Evolutionary conservation across 2,113 vertebrate species (phyloP).

Genomic region (Pteronura brasiliensis): DNA sequence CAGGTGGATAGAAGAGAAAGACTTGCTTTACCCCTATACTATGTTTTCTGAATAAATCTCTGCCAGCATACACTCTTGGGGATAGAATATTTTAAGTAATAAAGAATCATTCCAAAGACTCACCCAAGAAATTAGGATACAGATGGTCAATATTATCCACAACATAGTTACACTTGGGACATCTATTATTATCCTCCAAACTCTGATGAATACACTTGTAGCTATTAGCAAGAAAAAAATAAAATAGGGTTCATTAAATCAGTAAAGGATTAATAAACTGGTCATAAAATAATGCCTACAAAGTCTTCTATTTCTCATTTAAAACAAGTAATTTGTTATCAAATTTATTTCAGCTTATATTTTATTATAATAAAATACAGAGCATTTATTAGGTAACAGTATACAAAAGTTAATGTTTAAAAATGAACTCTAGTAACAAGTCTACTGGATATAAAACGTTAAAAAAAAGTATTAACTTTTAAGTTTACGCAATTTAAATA

Average conservation of each 20-base stretch:
- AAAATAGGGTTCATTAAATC: slow-evolving; percentile 64
- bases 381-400: not conserved
- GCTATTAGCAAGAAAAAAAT: slow-evolving; percentile 80
- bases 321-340: not conserved
- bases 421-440: slow-evolving; percentile 39
- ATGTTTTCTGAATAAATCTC: slow-evolving; percentile 18
- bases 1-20: not conserved
- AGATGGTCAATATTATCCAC: slow-evolving; percentile 99
- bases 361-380: not conserved
- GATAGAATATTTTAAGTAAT: not conserved
- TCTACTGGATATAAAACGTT: not conserved
- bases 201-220: slow-evolving; percentile 99
- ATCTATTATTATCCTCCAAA: slow-evolving; percentile 98
- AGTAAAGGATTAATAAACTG: slow-evolving; percentile 10
- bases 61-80: not conserved
- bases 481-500: slow-evolving; percentile 2
- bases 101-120: slow-evolving; percentile 74
- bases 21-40: not conserved
- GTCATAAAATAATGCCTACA: slow-evolving; percentile 33
- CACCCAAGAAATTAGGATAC: slow-evolving; percentile 98
- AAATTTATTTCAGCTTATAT: not conserved
- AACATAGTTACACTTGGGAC: slow-evolving; percentile 99
- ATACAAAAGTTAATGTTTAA: slow-evolving; percentile 20
- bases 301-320: slow-evolving; percentile 39
- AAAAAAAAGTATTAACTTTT: not conserved